phyloP scores from a whole-genome alignment of 1,140 invertebrate species.

The Forficula auricularia region DNA sequence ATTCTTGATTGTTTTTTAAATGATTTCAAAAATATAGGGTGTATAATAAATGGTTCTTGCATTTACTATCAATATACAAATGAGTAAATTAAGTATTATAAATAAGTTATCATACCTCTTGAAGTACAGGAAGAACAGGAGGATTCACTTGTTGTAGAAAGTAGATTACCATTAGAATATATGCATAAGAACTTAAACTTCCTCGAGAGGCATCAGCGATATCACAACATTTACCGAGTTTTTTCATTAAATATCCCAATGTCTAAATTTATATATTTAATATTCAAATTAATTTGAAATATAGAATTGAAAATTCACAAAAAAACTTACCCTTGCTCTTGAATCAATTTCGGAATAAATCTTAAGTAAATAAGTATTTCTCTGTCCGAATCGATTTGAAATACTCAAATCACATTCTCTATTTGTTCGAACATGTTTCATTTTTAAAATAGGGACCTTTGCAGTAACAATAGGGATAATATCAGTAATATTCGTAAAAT shows the following conservation, averaged over 20 bases:
- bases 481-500: constrained; percentile 24
- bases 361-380: constrained; percentile 35
- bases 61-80: background rate
- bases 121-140: constrained; percentile 41
- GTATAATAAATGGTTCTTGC: no score
- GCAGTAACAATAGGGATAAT: constrained; percentile 37
- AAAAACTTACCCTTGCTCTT: constrained; percentile 26
- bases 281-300: background rate
- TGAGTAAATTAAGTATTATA: background rate
- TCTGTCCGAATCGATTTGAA: constrained; percentile 37
- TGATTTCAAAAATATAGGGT: no score
- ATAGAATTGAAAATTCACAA: constrained; percentile 1
- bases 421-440: constrained; percentile 26
- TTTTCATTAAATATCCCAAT: constrained; percentile 38
- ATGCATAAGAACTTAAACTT: constrained; percentile 45
- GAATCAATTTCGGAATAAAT: constrained; percentile 35
- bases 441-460: constrained; percentile 49
- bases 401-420: constrained; percentile 43
- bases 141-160: constrained; percentile 38
- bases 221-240: constrained; percentile 41
- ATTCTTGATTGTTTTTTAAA: no score
- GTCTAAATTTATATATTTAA: constrained; percentile 17
- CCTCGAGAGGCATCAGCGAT: constrained; percentile 44
- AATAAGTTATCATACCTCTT: constrained; percentile 28
- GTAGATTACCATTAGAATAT: constrained; percentile 40